phyloP scores from a whole-genome alignment of 2,888 invertebrate species.

The Drosophila demipolita region DNA sequence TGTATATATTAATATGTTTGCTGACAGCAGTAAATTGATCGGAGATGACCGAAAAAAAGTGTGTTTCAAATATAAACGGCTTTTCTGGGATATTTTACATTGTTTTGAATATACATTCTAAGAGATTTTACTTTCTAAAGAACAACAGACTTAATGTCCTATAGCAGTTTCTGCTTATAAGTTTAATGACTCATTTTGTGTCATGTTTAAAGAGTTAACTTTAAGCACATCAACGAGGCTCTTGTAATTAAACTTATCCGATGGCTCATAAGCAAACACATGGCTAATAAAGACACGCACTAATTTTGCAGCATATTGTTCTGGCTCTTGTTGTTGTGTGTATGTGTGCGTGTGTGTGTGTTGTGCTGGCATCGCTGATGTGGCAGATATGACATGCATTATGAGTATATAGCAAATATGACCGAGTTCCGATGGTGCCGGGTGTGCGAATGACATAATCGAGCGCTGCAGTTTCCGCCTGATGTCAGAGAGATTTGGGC shows the following conservation, averaged over 20 bases:
- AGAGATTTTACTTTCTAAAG: not conserved
- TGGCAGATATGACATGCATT: conserved; percentile 75
- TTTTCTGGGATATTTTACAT: not conserved
- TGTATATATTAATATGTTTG: not conserved
- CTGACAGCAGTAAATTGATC: too few species aligned
- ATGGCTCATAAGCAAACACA: conserved; percentile 30
- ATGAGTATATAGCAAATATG: conserved; percentile 65
- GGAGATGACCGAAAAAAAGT: not conserved
- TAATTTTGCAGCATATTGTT: conserved; percentile 25
- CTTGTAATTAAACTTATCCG: conserved; percentile 27
- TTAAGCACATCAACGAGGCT: conserved; percentile 2
- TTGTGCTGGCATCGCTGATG: conserved; percentile 44
- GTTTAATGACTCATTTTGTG: not conserved
- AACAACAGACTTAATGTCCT: not conserved
- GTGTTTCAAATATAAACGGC: not conserved
- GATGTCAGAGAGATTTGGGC: conserved; percentile 23
- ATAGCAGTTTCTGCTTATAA: not conserved
- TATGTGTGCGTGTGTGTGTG: conserved; percentile 8
- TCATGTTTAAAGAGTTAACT: conserved; percentile 2
- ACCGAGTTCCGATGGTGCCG: conserved; percentile 21
- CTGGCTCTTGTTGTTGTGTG: conserved; percentile 18
- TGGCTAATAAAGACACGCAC: conserved; percentile 25
- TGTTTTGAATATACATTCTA: not conserved
- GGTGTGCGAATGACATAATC: conserved; percentile 74
- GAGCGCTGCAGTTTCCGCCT: conserved; percentile 71